Percentiles rank a stretch among this genome's conserved stretches.
phyloP scores from a whole-genome alignment of 2,113 vertebrate genomes.

The Micronycteris hirsuta region DNA sequence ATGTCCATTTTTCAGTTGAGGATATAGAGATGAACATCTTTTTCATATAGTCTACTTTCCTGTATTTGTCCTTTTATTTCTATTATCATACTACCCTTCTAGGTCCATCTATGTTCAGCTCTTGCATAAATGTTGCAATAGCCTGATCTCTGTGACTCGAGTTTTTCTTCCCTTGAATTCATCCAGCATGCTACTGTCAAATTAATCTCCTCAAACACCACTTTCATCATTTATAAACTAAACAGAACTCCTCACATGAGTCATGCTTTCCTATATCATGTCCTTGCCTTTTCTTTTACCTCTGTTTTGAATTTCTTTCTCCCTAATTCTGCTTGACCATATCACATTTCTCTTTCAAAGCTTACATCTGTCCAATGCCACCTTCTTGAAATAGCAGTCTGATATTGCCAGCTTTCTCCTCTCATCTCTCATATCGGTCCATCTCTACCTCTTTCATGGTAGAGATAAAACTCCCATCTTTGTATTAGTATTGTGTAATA shows the following conservation, averaged over 20 bases:
- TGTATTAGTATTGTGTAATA: not conserved
- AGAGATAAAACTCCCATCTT: not conserved
- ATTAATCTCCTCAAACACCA: not conserved
- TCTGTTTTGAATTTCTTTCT: not conserved
- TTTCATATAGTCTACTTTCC: not conserved
- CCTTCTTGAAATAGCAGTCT: not conserved
- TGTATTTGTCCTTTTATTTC: not conserved
- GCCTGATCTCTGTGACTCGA: not conserved
- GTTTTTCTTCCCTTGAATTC: constrained; percentile 4
- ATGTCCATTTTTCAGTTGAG: not conserved
- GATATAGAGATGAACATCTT: not conserved
- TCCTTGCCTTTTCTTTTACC: not conserved
- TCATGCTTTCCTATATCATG: not conserved
- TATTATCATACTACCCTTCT: not conserved
- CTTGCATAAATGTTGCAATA: not conserved
- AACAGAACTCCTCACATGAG: not conserved
- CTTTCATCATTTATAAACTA: not conserved
- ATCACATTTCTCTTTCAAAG: not conserved
- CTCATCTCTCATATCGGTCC: not conserved
- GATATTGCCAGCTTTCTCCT: not conserved
- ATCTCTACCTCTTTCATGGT: not conserved
- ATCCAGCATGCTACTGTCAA: not conserved
- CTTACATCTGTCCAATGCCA: not conserved
- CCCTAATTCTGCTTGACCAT: not conserved
- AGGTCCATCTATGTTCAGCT: not conserved